Base-by-base conservation (phyloP, 1,140 invertebrate genomes). In the Araneus ventricosus region DNA sequence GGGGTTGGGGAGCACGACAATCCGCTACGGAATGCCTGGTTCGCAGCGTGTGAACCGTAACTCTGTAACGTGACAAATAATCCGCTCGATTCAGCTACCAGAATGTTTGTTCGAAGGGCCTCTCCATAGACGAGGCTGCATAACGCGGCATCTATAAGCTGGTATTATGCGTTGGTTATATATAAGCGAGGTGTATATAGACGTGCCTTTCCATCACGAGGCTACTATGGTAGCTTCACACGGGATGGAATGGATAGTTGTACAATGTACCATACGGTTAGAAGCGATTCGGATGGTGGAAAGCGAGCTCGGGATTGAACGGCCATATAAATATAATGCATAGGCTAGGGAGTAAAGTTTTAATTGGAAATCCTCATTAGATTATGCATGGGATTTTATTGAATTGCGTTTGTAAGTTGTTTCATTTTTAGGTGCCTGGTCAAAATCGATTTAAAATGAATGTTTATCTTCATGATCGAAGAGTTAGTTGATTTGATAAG, bases 51-150 rank as follows among this genome's bases (percentile, higher is more conserved):
- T 91, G 90, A 91, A 91, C 80, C 82, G 80, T 91, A 91, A 91
- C 59, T 67, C 59, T 91, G 90, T 91, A 91, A 84, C 80, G 82
- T 91, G 90, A 85, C 90, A 91, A 85, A 91, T 91, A 91, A 91
- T 84, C 90, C 90, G 90, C 39, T 91, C 90, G 90, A 91, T 91
- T 67, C 86, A 57, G 37, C 90, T 67, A 70, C 75, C 52, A 63
- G 79, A 67, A 85, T 84, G 59, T 91, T 91, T 84, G 80, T 79
- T 34, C 67, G 39, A 22, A 79, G 8, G 45, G 90, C 24, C 63
- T 37, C 39, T 22, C n/a, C 88, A 45, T 59, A 70, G 70, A 37
- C 14, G 17, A 24, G 88, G n/a, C 88, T 34, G 34, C 39, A 88
- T 61, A 41, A 88, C 59, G 30, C 61, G 34, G 86, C 86, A 70